Conservation (phyloP, 1,140 invertebrate species). For the Aphelenchoides fujianensis region DNA sequence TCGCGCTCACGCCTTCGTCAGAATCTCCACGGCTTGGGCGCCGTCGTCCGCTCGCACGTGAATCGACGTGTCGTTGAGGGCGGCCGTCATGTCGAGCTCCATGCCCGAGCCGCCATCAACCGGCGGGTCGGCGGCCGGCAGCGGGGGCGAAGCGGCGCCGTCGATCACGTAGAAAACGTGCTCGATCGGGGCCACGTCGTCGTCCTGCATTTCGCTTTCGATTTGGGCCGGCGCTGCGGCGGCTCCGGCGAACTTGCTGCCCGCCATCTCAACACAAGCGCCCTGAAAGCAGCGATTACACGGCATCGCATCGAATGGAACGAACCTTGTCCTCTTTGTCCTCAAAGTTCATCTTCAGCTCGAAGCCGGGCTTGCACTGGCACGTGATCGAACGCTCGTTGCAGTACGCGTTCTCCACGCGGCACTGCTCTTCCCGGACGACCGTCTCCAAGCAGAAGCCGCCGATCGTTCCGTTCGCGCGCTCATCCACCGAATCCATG, state of each 20-base stretch:
- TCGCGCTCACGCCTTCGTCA: conserved; percentile 18
- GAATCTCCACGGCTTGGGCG: conserved; percentile 7
- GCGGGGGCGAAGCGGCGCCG: background rate
- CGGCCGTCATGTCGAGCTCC: conserved; percentile 14
- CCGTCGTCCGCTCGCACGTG: conserved; percentile 1
- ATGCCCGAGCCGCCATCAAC: conserved; percentile 8
- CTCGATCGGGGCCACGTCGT: conserved; percentile 6
- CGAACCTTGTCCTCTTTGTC: conserved; percentile 46
- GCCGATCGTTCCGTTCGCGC: conserved; percentile 58
- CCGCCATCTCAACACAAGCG: conserved; percentile 6
- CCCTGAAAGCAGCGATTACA: background rate
- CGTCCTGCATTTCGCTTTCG: background rate
- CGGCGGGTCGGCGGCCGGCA: conserved; percentile 7
- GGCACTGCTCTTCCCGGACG: conserved; percentile 53
- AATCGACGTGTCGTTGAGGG: conserved; percentile 19
- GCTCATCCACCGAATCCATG: conserved; percentile 61
- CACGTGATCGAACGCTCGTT: conserved; percentile 58
- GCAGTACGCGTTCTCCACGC: conserved; percentile 57
- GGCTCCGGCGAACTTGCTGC: conserved; percentile 5
- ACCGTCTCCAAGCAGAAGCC: conserved; percentile 57
- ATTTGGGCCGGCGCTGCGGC: background rate
- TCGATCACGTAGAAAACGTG: conserved; percentile 13
- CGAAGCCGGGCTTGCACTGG: conserved; percentile 57
- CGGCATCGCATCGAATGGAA: background rate
- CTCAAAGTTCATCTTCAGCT: conserved; percentile 55